A percentile compares a stretch with the other conserved stretches of the same genome.
Conservation (phyloP, 92 coral and sea anemone genomes). For the Zoanthus sansibaricus region DNA sequence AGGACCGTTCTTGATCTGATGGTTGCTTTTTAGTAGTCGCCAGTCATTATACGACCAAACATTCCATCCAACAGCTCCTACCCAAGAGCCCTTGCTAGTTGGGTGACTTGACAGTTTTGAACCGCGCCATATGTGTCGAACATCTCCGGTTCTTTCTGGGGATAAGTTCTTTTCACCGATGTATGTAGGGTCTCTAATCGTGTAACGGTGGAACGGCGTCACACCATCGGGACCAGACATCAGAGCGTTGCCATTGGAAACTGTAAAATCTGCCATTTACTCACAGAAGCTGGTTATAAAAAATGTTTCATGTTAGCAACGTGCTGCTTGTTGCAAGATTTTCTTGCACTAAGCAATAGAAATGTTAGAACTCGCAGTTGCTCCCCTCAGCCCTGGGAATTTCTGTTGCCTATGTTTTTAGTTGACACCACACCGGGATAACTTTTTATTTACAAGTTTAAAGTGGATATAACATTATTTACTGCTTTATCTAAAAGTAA, state of each 20-base stretch:
- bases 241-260: slow-evolving; percentile 69
- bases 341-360: no score
- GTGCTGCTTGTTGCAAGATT: no score
- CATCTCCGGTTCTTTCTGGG: slow-evolving; percentile 72
- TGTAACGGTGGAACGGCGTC: slow-evolving; percentile 73
- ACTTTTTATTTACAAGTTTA: no score
- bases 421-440: no score
- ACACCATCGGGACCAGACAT: slow-evolving; percentile 82
- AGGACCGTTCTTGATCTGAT: slow-evolving; percentile 75
- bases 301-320: not conserved
- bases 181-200: slow-evolving; percentile 66
- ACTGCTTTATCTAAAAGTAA: no score
- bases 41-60: slow-evolving; percentile 90
- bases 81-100: slow-evolving; percentile 71
- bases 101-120: slow-evolving; percentile 55
- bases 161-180: slow-evolving; percentile 65
- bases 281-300: not conserved
- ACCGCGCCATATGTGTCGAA: slow-evolving; percentile 59
- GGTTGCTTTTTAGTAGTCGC: slow-evolving; percentile 69
- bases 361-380: no score
- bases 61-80: slow-evolving; percentile 86
- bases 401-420: no score
- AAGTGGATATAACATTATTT: no score
- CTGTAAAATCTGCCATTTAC: slow-evolving; percentile 69
- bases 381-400: no score